Base-by-base conservation (phyloP, 2,888 invertebrate genomes). In the Caenorhabditis sp. region DNA sequence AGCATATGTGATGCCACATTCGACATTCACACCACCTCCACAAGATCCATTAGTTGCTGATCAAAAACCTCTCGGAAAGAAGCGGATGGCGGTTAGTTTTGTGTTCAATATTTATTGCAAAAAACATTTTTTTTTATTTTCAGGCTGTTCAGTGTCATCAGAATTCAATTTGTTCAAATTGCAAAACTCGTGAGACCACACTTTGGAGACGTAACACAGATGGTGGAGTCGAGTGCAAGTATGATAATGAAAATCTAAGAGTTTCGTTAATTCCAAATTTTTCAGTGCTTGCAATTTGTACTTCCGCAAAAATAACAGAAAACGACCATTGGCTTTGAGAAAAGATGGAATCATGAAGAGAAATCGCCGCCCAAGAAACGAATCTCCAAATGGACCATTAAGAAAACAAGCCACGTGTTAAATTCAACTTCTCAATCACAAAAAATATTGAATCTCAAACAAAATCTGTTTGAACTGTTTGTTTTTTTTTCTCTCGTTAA, bases 111-210 rank as follows among this genome's bases (percentile, higher is more conserved):
- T 19, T 62, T 63, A 50, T 50, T 26, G n/a, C 2, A 0, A 54
- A 23, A 19, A 5, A 21, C 3, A 24, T 2, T 14, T 36, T 60
- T 21, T 37, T n/a, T 17, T 4, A 1, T 17, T 76, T 76, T 62
- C 77, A 81, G 78, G 82, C 82, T 2, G 82, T 82, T 14, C 77
- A 76, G 43, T 82, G 82, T 53, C 82, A 82, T 72, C 76, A 78
- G 24, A 82, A 82, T 60, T 81, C 81, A 26, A 66, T 80, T 14
- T 82, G 82, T 58, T 78, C 79, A 24, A 82, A 82, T 57, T 82
- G 82, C 62, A 77, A 77, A 31, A 82, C 82, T 12, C 73, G 81
- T 12, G 81, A 81, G 58, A 82, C 82, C 17, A 81, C 81, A 26
- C 43, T 82, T 49, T 81, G 81, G 81, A 72, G 81, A 68, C 66